Evolutionary conservation across 1,140 invertebrate genomes (phyloP).

Genomic region (Acromyrmex heyeri): DNA sequence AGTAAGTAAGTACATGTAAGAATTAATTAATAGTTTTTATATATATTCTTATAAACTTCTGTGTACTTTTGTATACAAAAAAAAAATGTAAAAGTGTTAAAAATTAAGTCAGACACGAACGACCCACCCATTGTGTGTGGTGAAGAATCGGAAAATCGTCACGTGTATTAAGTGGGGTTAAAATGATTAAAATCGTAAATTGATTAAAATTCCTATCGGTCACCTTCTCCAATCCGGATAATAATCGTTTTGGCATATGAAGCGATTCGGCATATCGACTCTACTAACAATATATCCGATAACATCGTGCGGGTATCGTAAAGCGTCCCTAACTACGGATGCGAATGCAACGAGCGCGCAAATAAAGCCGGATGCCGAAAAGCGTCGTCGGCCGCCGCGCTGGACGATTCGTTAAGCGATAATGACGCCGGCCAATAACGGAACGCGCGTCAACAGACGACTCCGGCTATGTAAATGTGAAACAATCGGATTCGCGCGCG

Average conservation of each 20-base stretch:
- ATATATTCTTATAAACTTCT: too few relatives aligned
- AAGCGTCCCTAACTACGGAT: slow-evolving; percentile 48
- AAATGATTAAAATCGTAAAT: background rate
- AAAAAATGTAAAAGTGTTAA: too few relatives aligned
- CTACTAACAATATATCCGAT: slow-evolving; percentile 26
- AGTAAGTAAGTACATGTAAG: too few relatives aligned
- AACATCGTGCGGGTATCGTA: slow-evolving; percentile 38
- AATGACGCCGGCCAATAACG: slow-evolving; percentile 84
- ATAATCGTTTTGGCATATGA: background rate
- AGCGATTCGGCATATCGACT: background rate
- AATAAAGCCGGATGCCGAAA: slow-evolving; percentile 71
- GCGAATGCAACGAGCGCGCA: slow-evolving; percentile 46
- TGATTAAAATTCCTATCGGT: background rate
- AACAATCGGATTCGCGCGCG: slow-evolving; percentile 80
- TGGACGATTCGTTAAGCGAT: slow-evolving; percentile 84
- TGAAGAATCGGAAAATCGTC: too few relatives aligned
- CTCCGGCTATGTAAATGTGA: slow-evolving; percentile 80
- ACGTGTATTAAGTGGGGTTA: too few relatives aligned
- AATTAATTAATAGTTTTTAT: too few relatives aligned
- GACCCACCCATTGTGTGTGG: too few relatives aligned
- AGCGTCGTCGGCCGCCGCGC: slow-evolving; percentile 54
- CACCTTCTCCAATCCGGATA: background rate
- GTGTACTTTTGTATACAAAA: too few relatives aligned
- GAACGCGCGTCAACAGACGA: slow-evolving; percentile 82
- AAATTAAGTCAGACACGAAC: too few relatives aligned